These are phyloP conservation scores for Florisuga fusca DNA, from an alignment of 2,797 vertebrate genomes.

Conservation along the genomic window DNA sequence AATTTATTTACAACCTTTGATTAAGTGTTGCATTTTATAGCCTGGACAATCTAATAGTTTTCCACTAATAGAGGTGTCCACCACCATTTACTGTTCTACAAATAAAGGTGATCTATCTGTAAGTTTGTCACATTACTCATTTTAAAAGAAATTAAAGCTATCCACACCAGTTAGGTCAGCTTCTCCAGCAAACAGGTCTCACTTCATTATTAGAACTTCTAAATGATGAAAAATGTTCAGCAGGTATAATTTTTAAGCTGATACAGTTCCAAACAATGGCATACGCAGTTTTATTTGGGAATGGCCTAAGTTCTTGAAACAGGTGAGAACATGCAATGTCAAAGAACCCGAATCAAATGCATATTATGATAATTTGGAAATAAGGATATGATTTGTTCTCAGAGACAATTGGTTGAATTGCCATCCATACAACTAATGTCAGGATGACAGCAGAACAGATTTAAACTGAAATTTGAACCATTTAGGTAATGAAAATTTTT, in stretches of 20 bases:
- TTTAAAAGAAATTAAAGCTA: not conserved
- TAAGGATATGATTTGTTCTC: not conserved
- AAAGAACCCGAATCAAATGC: not conserved
- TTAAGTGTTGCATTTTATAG: not conserved
- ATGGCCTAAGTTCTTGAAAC: fast-evolving
- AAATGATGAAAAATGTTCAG: not conserved
- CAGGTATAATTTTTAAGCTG: not conserved
- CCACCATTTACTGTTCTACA: not conserved
- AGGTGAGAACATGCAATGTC: not conserved
- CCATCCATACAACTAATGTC: not conserved
- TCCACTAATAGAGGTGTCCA: not conserved
- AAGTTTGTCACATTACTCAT: not conserved
- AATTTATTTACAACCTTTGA: not conserved
- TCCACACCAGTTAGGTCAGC: not conserved
- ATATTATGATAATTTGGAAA: not conserved
- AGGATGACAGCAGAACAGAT: not conserved
- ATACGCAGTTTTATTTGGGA: not conserved
- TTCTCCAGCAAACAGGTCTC: not conserved
- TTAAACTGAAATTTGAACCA: not conserved
- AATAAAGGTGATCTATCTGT: not conserved
- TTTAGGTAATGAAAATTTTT: not conserved
- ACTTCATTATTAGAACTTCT: not conserved
- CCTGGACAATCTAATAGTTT: not conserved
- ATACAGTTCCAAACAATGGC: not conserved
- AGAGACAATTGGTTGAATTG: not conserved